phyloP scores from a whole-genome alignment of 2,888 invertebrate species.

The Dermolepida albohirtum region DNA sequence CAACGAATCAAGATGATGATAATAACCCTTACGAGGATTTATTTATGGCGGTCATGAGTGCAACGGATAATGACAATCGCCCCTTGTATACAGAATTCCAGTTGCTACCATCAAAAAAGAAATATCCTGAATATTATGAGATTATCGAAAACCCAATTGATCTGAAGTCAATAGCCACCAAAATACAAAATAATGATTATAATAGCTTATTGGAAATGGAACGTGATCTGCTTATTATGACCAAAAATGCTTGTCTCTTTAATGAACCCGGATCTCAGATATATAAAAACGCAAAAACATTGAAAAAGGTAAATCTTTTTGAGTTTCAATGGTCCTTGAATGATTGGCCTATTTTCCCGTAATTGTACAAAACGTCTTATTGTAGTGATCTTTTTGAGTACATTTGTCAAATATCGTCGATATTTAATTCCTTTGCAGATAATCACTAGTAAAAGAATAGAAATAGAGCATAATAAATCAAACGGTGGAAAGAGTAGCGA shows the following conservation, averaged over 20 bases:
- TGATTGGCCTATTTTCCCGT: neutral
- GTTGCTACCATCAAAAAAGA: slow-evolving; percentile 89
- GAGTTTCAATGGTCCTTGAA: too few species aligned
- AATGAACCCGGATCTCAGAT: slow-evolving; percentile 97
- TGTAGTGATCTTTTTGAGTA: too few species aligned
- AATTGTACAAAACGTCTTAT: too few species aligned
- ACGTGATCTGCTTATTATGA: slow-evolving; percentile 89
- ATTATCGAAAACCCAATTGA: slow-evolving; percentile 96
- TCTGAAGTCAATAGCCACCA: slow-evolving; percentile 90
- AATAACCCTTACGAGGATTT: slow-evolving; percentile 86
- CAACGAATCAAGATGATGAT: slow-evolving; percentile 81
- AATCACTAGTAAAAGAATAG: slow-evolving; percentile 76
- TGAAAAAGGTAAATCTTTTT: slow-evolving; percentile 79
- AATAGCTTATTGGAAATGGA: slow-evolving; percentile 84
- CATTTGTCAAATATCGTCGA: neutral
- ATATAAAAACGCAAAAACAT: slow-evolving; percentile 92
- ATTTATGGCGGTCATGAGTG: slow-evolving; percentile 89
- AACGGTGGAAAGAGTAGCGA: slow-evolving; percentile 76
- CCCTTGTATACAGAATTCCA: slow-evolving; percentile 89
- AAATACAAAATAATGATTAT: slow-evolving; percentile 89
- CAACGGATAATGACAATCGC: slow-evolving; percentile 85
- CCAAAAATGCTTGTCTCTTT: slow-evolving; percentile 93
- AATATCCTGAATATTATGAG: slow-evolving; percentile 95
- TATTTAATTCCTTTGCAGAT: slow-evolving; percentile 61
- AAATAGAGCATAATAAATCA: slow-evolving; percentile 78